Percentiles rank a stretch among this genome's conserved stretches.
Evolutionary conservation across 2,113 vertebrate species (phyloP).

Genomic region (Cephalophus harveyi): DNA sequence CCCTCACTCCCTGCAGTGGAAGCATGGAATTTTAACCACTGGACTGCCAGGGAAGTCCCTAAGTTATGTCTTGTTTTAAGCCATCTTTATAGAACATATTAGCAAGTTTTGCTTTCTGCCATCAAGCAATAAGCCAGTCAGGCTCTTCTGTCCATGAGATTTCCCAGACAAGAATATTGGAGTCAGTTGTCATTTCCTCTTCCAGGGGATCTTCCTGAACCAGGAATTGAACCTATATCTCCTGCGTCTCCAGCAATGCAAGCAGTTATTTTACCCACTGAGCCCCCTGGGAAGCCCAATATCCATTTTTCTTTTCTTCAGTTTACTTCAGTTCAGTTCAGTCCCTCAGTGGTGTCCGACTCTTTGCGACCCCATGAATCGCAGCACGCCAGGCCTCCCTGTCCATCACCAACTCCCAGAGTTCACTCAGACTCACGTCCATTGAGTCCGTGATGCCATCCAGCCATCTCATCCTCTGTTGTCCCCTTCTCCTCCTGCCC

Average conservation of each 20-base stretch:
- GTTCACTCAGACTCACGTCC: too few relatives aligned
- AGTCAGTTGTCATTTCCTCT: not conserved
- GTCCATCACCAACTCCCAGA: too few relatives aligned
- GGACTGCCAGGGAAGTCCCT: not conserved
- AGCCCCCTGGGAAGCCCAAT: not conserved
- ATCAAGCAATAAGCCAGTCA: not conserved
- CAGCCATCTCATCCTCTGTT: too few relatives aligned
- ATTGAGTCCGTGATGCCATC: too few relatives aligned
- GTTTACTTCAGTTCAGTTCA: too few relatives aligned
- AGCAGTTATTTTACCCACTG: not conserved
- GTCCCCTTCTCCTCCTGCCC: too few relatives aligned
- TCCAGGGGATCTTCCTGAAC: not conserved
- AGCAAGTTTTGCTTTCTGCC: not conserved
- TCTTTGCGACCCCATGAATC: too few relatives aligned
- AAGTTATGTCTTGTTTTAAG: not conserved
- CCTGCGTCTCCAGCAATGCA: not conserved
- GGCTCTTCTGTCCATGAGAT: not conserved
- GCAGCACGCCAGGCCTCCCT: too few relatives aligned
- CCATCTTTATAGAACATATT: not conserved
- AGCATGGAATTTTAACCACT: not conserved
- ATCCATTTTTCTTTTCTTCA: too few relatives aligned
- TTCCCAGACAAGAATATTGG: not conserved
- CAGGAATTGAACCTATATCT: not conserved
- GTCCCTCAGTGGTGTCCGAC: too few relatives aligned
- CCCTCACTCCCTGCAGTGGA: not conserved